These are phyloP conservation scores for Sympetrum striolatum DNA, from an alignment of 2,888 invertebrate genomes.

Conservation along the genomic window DNA sequence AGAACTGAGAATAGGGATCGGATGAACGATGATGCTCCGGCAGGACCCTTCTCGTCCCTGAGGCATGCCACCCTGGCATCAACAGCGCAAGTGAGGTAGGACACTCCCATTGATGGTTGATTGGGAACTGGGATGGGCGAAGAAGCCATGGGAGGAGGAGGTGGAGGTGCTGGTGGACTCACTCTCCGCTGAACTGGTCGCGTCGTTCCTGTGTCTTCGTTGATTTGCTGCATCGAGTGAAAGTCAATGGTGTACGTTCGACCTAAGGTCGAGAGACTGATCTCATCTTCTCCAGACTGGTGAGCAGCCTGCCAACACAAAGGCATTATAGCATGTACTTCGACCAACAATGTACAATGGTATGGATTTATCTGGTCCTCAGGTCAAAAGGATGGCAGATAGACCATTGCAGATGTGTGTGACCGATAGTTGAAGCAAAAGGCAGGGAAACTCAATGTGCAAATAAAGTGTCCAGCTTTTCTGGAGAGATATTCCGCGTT, in stretches of 20 bases:
- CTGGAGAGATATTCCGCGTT: neutral
- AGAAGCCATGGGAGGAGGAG: conserved; percentile 48
- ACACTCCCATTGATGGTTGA: conserved; percentile 6
- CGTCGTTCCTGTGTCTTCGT: conserved; percentile 96
- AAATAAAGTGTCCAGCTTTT: neutral
- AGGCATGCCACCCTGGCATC: conserved; percentile 76
- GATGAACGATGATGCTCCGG: conserved; percentile 62
- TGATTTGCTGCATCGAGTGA: conserved; percentile 97
- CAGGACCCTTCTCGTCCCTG: conserved; percentile 71
- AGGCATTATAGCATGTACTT: neutral
- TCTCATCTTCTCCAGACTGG: conserved; percentile 93
- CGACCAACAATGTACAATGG: neutral
- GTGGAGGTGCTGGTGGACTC: conserved; percentile 63
- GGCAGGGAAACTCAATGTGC: neutral
- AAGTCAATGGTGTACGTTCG: conserved; percentile 96
- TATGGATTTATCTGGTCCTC: neutral
- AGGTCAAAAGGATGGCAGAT: neutral
- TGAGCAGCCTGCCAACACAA: conserved; percentile 72
- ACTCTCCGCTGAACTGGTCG: conserved; percentile 86
- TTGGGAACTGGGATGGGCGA: conserved; percentile 45
- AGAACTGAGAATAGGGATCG: conserved; percentile 91
- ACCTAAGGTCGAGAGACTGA: conserved; percentile 89
- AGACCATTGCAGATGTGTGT: neutral
- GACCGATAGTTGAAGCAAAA: neutral
- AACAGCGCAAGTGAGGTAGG: conserved; percentile 49